Evolutionary conservation across 2,888 invertebrate genomes (phyloP), one percentile per base, ranked within the genome.

Genomic region (Lepeophtheirus nordmannii): DNA sequence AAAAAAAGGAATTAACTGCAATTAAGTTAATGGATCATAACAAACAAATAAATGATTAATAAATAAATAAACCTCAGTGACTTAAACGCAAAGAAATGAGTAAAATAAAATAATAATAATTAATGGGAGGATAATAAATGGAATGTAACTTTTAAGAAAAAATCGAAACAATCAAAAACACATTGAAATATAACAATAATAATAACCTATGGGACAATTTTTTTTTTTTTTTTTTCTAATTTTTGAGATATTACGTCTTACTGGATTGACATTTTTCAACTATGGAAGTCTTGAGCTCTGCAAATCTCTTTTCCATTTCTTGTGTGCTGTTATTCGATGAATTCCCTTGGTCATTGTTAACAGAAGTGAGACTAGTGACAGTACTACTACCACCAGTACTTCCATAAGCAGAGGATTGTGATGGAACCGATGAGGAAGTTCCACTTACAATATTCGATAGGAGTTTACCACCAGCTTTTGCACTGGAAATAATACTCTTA

Each of bases 391-490:
- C 30, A 2, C 30, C 30, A 30, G 2, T 30, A 7, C 30, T 30
- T 30, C 30, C 30, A 30, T 30, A 30, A n/a, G 20, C 30, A 39
- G 61, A 38, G 2, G 12, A n/a, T n/a, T n/a, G 61, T n/a, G 61
- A 38, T 37, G 53, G n/a, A 14, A 17, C 73, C 74, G 67, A 76
- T 71, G 20, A 66, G 66, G 40, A 68, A 68, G 1, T 53, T 61
- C 23, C 69, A 68, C 38, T 68, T 62, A n/a, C 68, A 61, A 38
- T 62, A 67, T 56, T 64, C 1, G 65, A 60, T 17, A 63, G 70
- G 41, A 72, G 73, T 62, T 69, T 67, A 67, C 66, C 67, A 38
- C 67, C 67, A 1, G 58, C 62, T 30, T 66, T 68, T 17, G 62
- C 72, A 71, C 23, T 70, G 68, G 12, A 72, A 72, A 41, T 69